Evolutionary conservation across 2,888 invertebrate genomes (phyloP), one percentile per base, ranked within the genome.

Genomic region (Ochropleura leucogaster): DNA sequence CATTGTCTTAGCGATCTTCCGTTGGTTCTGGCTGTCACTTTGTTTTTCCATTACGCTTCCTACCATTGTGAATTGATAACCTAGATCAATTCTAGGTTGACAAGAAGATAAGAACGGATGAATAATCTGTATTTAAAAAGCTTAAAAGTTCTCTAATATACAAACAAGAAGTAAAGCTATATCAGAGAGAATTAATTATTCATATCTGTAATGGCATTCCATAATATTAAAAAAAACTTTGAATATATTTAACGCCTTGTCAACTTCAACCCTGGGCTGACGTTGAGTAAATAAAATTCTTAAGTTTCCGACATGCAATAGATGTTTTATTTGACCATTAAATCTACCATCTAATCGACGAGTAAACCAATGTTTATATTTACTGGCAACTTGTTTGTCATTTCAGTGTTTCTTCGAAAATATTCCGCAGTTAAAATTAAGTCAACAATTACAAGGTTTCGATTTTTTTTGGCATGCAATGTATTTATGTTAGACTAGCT

Each of bases 171-270:
- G 30, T 30, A 30, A 30, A 30, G 30, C 30, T 30, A 30, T 2
- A 30, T 30, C 30, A 30, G 30, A 30, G 30, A 30, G 30, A 30
- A 2, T 30, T 30, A 30, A 30, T 30, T 30, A 30, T 30, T 30
- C 30, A 30, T 30, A 30, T 30, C 30, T 30, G 30, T 30, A 30
- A 2, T 30, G 30, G 30, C 30, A 30, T 30, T 30, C 30, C 30
- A 30, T 30, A 30, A 30, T 30, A 30, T 30, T 53, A 53, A 53
- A 53, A 77, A 62, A 3, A 12, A 51, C 57, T 64, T 79, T 16
- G 16, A 55, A 9, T 63, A 79, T 63, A 62, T 63, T 65, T 81
- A 62, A 66, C 18, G n/a, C 9, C 4, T 10, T 18, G n/a, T 55
- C 55, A 67, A 57, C 12, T 60, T 42, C 14, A 46, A 44, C 42